Evolutionary conservation across 2,888 invertebrate species (phyloP).

Genomic region (Zaprionus lineosus): DNA sequence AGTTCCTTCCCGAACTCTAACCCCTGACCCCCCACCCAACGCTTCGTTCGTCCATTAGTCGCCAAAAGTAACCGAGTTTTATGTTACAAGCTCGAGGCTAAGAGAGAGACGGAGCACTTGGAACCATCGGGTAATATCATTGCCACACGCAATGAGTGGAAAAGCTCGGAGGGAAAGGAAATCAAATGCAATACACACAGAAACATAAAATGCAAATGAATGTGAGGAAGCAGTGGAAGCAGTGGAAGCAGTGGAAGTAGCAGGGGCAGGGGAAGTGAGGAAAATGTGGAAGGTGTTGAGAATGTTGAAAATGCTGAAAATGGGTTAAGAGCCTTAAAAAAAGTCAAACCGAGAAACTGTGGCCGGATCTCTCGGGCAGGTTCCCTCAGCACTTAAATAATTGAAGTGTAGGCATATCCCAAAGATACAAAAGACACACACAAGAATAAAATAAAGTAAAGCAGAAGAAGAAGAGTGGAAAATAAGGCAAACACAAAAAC

Average conservation of each 20-base stretch:
- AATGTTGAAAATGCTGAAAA: too few relatives aligned
- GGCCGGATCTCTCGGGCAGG: slow-evolving; percentile 18
- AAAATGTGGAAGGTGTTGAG: too few relatives aligned
- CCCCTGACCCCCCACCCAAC: too few relatives aligned
- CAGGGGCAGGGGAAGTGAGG: background rate
- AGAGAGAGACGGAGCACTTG: slow-evolving; percentile 24
- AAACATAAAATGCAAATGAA: slow-evolving; percentile 31
- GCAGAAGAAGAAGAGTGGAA: too few relatives aligned
- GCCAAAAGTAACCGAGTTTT: slow-evolving; percentile 59
- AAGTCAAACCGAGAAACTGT: slow-evolving; percentile 2
- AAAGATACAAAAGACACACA: slow-evolving; percentile 22
- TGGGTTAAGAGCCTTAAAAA: slow-evolving; percentile 7
- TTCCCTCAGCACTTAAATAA: slow-evolving; percentile 58
- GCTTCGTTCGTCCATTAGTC: slow-evolving; percentile 67
- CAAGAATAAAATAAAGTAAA: background rate
- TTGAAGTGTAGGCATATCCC: slow-evolving; percentile 64
- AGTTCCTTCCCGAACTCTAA: slow-evolving; percentile 18
- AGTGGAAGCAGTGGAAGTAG: too few relatives aligned
- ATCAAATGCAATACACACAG: slow-evolving; percentile 26
- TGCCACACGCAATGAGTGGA: slow-evolving; percentile 42
- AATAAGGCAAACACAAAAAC: background rate
- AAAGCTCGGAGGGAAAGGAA: slow-evolving; percentile 4
- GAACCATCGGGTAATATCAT: slow-evolving; percentile 7
- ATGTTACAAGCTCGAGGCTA: slow-evolving; percentile 48
- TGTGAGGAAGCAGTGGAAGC: too few relatives aligned